Conservation (phyloP, 2,113 vertebrate genomes). For the Bothrops jararaca region DNA sequence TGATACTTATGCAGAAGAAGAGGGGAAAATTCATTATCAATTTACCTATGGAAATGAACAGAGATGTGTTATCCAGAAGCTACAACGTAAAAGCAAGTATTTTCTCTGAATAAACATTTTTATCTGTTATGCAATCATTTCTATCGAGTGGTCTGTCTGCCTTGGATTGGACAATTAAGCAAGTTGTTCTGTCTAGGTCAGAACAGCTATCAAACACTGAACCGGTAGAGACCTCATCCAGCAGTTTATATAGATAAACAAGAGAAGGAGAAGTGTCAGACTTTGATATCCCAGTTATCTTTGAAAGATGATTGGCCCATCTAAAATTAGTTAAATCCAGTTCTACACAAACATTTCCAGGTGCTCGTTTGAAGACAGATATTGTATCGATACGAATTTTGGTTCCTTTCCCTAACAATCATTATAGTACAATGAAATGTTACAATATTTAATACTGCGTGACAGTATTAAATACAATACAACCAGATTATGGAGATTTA, state of each 20-base stretch:
- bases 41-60: too few relatives aligned
- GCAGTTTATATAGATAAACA: not conserved
- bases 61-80: too few relatives aligned
- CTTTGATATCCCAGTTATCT: not conserved
- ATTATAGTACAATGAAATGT: not conserved
- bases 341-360: not conserved
- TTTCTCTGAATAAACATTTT: too few relatives aligned
- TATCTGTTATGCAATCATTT: too few relatives aligned
- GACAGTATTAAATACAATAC: too few relatives aligned
- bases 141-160: too few relatives aligned
- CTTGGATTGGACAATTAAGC: too few relatives aligned
- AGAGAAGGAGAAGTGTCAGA: not conserved
- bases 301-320: not conserved
- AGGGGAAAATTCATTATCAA: too few relatives aligned
- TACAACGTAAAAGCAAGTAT: too few relatives aligned
- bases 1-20: too few relatives aligned
- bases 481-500: not conserved
- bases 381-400: not conserved
- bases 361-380: not conserved
- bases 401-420: not conserved
- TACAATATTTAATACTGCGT: too few relatives aligned
- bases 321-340: not conserved
- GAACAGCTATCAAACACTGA: not conserved
- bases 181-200: too few relatives aligned
- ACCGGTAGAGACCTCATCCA: not conserved